Percentiles rank a stretch among this genome's conserved stretches.
These are phyloP conservation scores for Drosophila varians DNA, from an alignment of 1,140 invertebrate species.

Conservation along the genomic window DNA sequence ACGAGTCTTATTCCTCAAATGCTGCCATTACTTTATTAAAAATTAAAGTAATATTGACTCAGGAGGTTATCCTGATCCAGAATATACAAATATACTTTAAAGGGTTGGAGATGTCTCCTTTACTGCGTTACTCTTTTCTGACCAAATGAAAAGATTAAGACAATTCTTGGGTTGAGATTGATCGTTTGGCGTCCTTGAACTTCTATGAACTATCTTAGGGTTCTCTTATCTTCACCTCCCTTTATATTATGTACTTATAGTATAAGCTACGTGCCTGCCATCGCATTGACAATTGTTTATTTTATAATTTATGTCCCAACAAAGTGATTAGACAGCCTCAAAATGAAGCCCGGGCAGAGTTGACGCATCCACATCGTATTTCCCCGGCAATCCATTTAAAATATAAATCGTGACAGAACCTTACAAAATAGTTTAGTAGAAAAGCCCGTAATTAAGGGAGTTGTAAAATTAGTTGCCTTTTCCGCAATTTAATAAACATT, in stretches of 20 bases:
- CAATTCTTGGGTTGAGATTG: no score
- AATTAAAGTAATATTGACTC: no score
- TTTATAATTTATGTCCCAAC: neutral
- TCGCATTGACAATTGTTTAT: conserved; percentile 3
- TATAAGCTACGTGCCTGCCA: conserved; percentile 21
- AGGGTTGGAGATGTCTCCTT: no score
- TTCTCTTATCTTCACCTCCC: conserved; percentile 6
- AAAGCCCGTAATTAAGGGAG: conserved; percentile 19
- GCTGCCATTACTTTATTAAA: no score
- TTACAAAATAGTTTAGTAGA: neutral
- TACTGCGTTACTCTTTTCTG: no score
- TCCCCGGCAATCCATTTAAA: neutral
- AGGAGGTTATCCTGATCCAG: no score
- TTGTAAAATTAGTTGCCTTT: neutral
- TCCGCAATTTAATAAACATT: neutral
- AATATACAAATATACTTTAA: no score
- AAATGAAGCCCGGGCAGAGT: neutral
- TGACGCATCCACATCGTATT: neutral
- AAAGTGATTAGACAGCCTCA: conserved; percentile 21
- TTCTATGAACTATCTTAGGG: neutral
- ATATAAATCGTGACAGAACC: neutral
- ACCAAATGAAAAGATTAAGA: no score
- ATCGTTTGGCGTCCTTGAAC: conserved; percentile 12
- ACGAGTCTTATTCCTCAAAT: no score
- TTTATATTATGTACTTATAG: neutral